Conservation (phyloP, 2,797 vertebrate genomes). For the Melanotaenia pygmaea region DNA sequence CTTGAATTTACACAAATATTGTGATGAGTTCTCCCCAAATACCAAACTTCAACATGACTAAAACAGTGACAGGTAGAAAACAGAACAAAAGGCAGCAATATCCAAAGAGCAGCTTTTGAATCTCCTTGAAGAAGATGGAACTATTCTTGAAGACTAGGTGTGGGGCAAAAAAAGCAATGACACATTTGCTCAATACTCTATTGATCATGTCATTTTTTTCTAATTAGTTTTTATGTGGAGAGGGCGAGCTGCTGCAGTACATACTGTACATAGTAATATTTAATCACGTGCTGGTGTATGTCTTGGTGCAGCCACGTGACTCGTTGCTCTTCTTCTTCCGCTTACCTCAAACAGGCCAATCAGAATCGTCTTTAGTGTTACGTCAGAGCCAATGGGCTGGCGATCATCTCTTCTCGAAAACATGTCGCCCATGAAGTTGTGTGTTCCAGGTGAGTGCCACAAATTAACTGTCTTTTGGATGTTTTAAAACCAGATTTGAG, state of each 20-base stretch:
- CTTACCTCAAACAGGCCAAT: constrained; percentile 65
- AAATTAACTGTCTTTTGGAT: rapidly evolving
- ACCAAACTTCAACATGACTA: not conserved
- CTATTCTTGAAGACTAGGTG: too few species aligned
- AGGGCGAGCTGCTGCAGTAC: not conserved
- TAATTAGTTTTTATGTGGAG: not conserved
- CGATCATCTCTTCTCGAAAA: constrained; percentile 72
- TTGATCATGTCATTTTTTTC: not conserved
- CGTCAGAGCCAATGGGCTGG: constrained; percentile 67
- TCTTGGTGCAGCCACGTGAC: constrained; percentile 50
- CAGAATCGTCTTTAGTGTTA: not conserved
- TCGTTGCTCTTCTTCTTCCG: not conserved
- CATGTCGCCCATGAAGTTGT: constrained; percentile 88
- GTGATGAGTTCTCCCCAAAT: too few species aligned
- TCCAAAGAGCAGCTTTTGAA: too few species aligned
- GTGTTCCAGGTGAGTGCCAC: constrained; percentile 83
- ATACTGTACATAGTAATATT: not conserved
- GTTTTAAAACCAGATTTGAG: rapidly evolving
- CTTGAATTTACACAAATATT: too few species aligned
- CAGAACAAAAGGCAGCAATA: too few species aligned
- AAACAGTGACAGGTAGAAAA: not conserved
- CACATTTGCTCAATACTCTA: too few species aligned
- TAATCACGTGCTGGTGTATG: not conserved
- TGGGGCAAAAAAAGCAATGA: too few species aligned
- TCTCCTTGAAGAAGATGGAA: too few species aligned